These are phyloP conservation scores for Apodemia zela DNA, from an alignment of 2,888 invertebrate species.

Conservation along the genomic window DNA sequence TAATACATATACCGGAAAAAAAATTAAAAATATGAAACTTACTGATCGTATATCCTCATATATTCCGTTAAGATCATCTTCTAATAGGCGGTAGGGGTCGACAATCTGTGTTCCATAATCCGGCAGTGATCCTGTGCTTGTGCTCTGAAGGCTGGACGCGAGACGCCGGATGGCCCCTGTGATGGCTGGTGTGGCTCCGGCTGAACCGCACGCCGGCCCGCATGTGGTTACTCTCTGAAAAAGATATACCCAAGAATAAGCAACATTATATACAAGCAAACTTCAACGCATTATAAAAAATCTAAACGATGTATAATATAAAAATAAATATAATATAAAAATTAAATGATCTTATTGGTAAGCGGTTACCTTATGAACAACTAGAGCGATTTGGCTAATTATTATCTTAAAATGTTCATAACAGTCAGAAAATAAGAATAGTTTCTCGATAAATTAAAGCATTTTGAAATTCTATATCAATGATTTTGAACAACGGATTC, in stretches of 20 bases:
- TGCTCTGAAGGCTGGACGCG: constrained; percentile 87
- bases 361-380: too few relatives aligned
- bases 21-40: constrained; percentile 35
- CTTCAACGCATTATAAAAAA: too few relatives aligned
- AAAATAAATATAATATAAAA: too few relatives aligned
- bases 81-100: constrained; percentile 92
- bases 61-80: constrained; percentile 92
- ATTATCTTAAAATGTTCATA: too few relatives aligned
- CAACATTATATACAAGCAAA: too few relatives aligned
- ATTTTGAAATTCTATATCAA: too few relatives aligned
- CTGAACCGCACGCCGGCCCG: constrained; percentile 59
- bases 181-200: constrained; percentile 51
- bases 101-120: constrained; percentile 86
- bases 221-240: constrained; percentile 71
- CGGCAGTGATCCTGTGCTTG: constrained; percentile 89
- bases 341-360: too few relatives aligned
- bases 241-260: neutral
- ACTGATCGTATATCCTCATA: constrained; percentile 93
- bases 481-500: too few relatives aligned
- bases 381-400: too few relatives aligned
- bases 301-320: too few relatives aligned
- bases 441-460: too few relatives aligned
- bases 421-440: too few relatives aligned
- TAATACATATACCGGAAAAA: neutral
- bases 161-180: constrained; percentile 59